Conservation (phyloP, 2,797 vertebrate genomes). For the Typhlichthys eigenmanni region DNA sequence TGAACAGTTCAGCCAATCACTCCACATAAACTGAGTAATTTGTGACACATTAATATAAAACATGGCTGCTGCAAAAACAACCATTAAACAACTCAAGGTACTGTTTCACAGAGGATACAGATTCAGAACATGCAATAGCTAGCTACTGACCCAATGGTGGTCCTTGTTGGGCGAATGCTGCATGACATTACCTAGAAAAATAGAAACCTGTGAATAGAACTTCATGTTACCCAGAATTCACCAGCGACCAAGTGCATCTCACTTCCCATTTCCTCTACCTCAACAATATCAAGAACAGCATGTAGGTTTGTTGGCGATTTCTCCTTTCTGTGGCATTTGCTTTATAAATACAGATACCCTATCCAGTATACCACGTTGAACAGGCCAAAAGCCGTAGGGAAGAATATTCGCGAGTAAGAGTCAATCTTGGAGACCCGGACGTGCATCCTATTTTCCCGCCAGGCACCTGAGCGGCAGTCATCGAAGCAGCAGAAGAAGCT, state of each 20-base stretch:
- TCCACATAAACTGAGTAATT: background rate
- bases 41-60: slow-evolving; percentile 38
- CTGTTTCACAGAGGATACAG: slow-evolving; percentile 27
- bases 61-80: slow-evolving; percentile 43
- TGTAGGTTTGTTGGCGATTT: slow-evolving; percentile 35
- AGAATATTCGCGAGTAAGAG: slow-evolving; percentile 93
- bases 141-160: slow-evolving; percentile 3
- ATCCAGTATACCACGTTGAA: slow-evolving; percentile 98
- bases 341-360: slow-evolving; percentile 92
- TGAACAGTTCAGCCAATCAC: slow-evolving; percentile 8
- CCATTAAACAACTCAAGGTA: slow-evolving; percentile 1
- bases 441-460: slow-evolving; percentile 93
- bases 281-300: slow-evolving; percentile 26
- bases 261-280: background rate
- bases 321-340: slow-evolving; percentile 25
- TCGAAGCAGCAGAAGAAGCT: slow-evolving; percentile 98
- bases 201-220: slow-evolving; percentile 23
- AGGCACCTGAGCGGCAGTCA: slow-evolving; percentile 91
- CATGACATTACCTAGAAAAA: slow-evolving; percentile 35
- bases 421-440: slow-evolving; percentile 95
- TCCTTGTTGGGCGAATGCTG: background rate
- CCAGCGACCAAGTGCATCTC: background rate
- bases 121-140: slow-evolving; percentile 16
- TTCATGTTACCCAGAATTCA: background rate
- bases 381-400: slow-evolving; percentile 95